phyloP scores from a whole-genome alignment of 2,113 vertebrate genomes.

The Aptenodytes patagonicus region DNA sequence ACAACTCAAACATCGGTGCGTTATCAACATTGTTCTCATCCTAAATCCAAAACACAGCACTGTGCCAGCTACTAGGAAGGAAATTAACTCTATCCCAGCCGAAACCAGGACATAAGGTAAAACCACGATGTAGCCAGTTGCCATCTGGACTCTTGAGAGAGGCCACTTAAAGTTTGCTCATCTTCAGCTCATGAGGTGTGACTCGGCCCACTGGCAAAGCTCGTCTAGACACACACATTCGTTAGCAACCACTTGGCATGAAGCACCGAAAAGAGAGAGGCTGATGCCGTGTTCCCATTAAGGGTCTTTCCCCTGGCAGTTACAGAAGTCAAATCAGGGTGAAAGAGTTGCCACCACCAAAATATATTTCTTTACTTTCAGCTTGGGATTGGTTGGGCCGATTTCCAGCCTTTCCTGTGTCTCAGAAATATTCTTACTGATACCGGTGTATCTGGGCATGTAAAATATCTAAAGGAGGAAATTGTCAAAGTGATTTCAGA shows the following conservation, averaged over 20 bases:
- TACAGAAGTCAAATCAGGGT: no score
- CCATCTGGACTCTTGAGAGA: no score
- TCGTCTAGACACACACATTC: no score
- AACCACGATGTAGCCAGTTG: no score
- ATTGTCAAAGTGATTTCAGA: background rate
- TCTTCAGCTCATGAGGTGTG: background rate
- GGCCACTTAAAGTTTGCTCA: background rate
- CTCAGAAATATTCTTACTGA: background rate
- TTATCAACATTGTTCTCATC: no score
- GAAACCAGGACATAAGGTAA: no score
- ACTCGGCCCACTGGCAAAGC: background rate
- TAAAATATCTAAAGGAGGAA: background rate
- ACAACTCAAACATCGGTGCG: no score
- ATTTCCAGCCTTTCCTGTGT: background rate
- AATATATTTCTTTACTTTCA: background rate
- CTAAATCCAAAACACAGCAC: no score
- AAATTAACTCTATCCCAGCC: no score
- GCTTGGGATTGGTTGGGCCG: background rate
- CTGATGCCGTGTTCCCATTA: background rate
- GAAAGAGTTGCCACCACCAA: background rate
- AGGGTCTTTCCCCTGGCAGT: background rate
- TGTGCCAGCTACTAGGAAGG: no score
- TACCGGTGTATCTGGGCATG: rapidly evolving
- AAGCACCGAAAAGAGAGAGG: background rate
- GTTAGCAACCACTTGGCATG: background rate